phyloP scores from a whole-genome alignment of 2,888 invertebrate species.

The Noctuana brunneofusca region DNA sequence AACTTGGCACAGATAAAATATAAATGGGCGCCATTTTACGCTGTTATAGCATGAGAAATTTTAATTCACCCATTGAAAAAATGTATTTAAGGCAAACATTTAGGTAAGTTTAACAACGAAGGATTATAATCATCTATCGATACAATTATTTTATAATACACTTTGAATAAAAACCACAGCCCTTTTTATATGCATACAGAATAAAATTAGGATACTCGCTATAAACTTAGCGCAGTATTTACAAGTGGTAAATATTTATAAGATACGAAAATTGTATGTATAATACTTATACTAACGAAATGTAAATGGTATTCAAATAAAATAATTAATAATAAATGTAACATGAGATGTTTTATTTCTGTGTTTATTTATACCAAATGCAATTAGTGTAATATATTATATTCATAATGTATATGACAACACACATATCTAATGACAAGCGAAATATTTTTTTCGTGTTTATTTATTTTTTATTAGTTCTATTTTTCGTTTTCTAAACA shows the following conservation, averaged over 20 bases:
- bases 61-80: background rate
- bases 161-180: background rate
- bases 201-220: slow-evolving; percentile 27
- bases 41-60: too few relatives aligned
- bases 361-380: background rate
- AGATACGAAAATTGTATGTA: slow-evolving; percentile 52
- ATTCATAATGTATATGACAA: too few relatives aligned
- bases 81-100: background rate
- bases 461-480: too few relatives aligned
- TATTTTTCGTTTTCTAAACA: too few relatives aligned
- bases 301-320: slow-evolving; percentile 77
- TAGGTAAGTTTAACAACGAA: slow-evolving; percentile 47
- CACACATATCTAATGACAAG: too few relatives aligned
- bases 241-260: slow-evolving; percentile 21
- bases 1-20: background rate
- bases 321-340: slow-evolving; percentile 76
- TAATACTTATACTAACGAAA: slow-evolving; percentile 65
- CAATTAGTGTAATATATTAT: too few relatives aligned
- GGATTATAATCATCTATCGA: slow-evolving; percentile 27
- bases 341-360: slow-evolving; percentile 7
- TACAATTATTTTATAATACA: slow-evolving; percentile 6
- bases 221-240: slow-evolving; percentile 18
- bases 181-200: slow-evolving; percentile 16
- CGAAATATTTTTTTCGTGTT: too few relatives aligned
- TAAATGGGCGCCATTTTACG: too few relatives aligned